Base-by-base conservation (phyloP, 2,113 vertebrate genomes). In the Ancistrus triradiatus region DNA sequence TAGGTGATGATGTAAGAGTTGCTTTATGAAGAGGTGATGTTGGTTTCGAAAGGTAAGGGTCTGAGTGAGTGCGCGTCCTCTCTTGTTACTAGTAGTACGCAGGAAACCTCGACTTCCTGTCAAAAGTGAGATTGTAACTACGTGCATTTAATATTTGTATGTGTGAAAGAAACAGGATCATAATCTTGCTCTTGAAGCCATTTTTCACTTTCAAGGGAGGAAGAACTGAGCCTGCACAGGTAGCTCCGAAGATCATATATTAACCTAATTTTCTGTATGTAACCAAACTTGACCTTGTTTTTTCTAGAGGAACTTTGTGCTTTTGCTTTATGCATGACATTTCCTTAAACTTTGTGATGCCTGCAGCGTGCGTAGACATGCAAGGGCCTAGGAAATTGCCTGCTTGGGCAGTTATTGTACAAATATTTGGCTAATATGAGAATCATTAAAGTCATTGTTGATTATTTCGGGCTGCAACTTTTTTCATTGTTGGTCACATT, bases 21-120 rank as follows among this genome's bases (percentile, higher is more conserved):
- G 21, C n/a, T 49, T 40, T 42, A 57, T 57, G 22, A 66, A 49
- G 40, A 63, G 19, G 17, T 62, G 18, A 17, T 63, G 47, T 46
- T 27, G 40, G 44, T 68, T 68, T 57, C 38, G n/a, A 49, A 57
- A 67, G 59, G 63, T 72, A 37, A 46, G 47, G 58, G 53, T 66
- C 69, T 59, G 28, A 58, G 15, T 9, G 15, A 28, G 22, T 14
- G 28, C 13, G 15, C 22, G 21, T 65, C 62, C 52, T 56, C 24
- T 63, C 42, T 44, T 66, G 63, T 56, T 63, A 42, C 48, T 51
- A 59, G 59, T 64, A 63, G 31, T 59, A 35, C 42, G 68, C 70
- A 73, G 70, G 70, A 73, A 73, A 73, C 70, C 70, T 64, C 60
- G 40, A 50, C 65, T 64, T 73, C 70, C 70, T 73, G 70, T 73